Percentiles rank a stretch among this genome's conserved stretches.
These are phyloP conservation scores for Nematolebias whitei DNA, from an alignment of 2,113 vertebrate genomes.

Conservation along the genomic window DNA sequence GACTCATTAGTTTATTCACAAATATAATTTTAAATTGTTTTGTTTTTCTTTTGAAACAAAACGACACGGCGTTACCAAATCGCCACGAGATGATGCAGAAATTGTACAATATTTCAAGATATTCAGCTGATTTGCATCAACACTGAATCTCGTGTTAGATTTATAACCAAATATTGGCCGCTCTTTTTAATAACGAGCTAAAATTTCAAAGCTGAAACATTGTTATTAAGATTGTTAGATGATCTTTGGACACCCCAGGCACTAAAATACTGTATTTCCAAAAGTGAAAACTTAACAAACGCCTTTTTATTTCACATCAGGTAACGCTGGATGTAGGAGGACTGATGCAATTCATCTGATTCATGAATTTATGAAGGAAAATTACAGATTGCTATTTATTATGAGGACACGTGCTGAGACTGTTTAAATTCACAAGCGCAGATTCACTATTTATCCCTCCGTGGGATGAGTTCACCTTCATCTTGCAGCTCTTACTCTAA, in stretches of 20 bases:
- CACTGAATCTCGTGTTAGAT: neutral
- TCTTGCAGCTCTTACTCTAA: neutral
- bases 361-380: neutral
- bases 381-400: too few species aligned
- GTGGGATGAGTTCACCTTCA: slow-evolving; percentile 1
- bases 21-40: too few species aligned
- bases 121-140: neutral
- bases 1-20: too few species aligned
- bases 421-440: neutral
- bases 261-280: too few species aligned
- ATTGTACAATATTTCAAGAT: neutral
- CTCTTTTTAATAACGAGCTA: too few species aligned
- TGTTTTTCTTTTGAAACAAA: neutral
- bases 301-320: neutral
- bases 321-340: slow-evolving; percentile 12
- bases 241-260: too few species aligned
- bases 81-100: neutral
- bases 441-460: neutral
- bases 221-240: too few species aligned
- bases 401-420: neutral
- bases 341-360: neutral
- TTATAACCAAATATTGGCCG: neutral
- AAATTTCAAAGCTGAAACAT: too few species aligned
- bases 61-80: neutral
- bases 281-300: neutral